Evolutionary conservation across 2,113 vertebrate species (phyloP), one percentile per base, ranked within the genome.

Genomic region (Eulacestoma nigropectus): DNA sequence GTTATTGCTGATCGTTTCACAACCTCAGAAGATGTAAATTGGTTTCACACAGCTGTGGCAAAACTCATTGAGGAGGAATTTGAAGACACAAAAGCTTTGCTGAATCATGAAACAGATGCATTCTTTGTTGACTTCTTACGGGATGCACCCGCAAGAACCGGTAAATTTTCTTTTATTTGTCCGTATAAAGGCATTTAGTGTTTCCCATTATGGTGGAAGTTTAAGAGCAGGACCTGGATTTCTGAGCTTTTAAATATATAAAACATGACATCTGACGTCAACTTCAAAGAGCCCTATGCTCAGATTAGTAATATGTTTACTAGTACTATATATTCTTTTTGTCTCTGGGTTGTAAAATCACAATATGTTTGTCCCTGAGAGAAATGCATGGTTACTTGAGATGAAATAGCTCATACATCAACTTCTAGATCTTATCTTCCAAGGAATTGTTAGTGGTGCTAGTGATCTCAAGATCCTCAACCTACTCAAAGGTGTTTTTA

Each of bases 41-140:
- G 99, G 99, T 99, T 99, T 97, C 98, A 99, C 46, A 75, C 87
- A 82, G 57, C 98, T 27, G 92, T 99, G 94, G 96, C 93, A 35
- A 97, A 97, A 75, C 96, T 99, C 50, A 94, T 98, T 44, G 97
- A 98, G 60, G 98, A 98, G 30, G 98, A 98, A 68, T 97, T 99
- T 80, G 98, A 97, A 88, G 97, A 98, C 63, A 91, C 95, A 57
- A 98, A 94, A 79, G 56, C 56, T 42, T 53, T 96, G 4, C 97
- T 98, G 82, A 98, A 98, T 42, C 91, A 53, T 49, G 98, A 97
- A 62, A 87, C 42, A 7, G 98, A 99, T 73, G 44, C 95, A n/a
- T 99, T 98, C 89, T 99, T 99, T 97, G 99, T 99, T 65, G 99
- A 99, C 97, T 99, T 99, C 97, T 97, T 99, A 69, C 98, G 98